These are phyloP conservation scores for Nephrocerus scutellatus DNA, from an alignment of 2,888 invertebrate species.

Conservation along the genomic window DNA sequence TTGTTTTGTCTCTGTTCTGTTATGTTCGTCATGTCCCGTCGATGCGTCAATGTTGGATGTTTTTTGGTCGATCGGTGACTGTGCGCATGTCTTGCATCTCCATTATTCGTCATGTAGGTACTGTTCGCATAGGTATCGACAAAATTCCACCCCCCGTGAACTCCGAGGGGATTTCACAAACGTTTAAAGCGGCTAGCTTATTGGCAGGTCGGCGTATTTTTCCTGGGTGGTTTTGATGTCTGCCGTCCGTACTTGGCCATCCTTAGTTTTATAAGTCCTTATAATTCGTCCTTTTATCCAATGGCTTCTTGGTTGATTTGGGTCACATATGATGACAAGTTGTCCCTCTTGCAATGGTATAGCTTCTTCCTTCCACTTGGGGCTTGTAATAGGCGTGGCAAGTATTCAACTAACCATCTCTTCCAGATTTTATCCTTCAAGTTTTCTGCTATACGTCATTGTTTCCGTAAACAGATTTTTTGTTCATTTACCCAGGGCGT, in stretches of 20 bases:
- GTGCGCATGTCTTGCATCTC: too few relatives aligned
- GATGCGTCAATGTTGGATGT: too few relatives aligned
- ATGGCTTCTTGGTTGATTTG: constrained; percentile 15
- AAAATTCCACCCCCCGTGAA: constrained; percentile 12
- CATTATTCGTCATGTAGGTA: too few relatives aligned
- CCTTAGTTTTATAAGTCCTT: constrained; percentile 19
- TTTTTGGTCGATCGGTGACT: too few relatives aligned
- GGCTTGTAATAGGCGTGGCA: constrained; percentile 9
- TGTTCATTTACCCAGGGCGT: neutral
- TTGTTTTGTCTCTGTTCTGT: too few relatives aligned
- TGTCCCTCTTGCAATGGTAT: constrained; percentile 7
- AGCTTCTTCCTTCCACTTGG: constrained; percentile 8
- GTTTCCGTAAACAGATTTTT: neutral
- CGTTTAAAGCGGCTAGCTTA: too few relatives aligned
- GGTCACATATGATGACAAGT: constrained; percentile 20
- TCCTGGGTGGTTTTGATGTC: constrained; percentile 22
- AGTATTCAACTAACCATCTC: constrained; percentile 4
- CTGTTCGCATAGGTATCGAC: too few relatives aligned
- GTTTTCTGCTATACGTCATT: constrained; percentile 4
- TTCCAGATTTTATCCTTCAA: constrained; percentile 10
- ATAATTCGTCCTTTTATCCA: constrained; percentile 16
- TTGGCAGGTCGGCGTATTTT: too few relatives aligned
- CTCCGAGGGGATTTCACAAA: constrained; percentile 29
- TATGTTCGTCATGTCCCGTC: too few relatives aligned
- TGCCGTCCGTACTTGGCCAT: constrained; percentile 23